Conservation (phyloP, 2,888 invertebrate genomes). For the Ceriagrion tenellum region DNA sequence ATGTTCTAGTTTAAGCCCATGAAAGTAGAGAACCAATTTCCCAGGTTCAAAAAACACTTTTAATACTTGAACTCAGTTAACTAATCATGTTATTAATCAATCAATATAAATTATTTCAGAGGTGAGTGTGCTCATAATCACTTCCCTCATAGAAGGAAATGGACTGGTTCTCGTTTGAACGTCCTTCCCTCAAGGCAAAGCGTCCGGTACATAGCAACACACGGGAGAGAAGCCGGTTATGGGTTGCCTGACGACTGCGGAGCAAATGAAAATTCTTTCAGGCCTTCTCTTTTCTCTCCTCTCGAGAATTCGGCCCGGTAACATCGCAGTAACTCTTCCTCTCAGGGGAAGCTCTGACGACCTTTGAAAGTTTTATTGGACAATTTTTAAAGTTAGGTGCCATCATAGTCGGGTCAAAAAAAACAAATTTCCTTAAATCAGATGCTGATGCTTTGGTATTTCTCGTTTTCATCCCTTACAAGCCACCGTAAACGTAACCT, state of each 20-base stretch:
- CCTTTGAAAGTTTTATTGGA: background rate
- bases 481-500: background rate
- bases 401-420: background rate
- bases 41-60: too few relatives aligned
- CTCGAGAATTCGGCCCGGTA: background rate
- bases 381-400: background rate
- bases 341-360: background rate
- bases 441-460: background rate
- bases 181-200: background rate
- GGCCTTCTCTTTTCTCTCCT: background rate
- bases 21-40: too few relatives aligned
- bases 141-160: background rate
- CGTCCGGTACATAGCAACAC: background rate
- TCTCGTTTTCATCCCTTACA: background rate
- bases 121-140: too few relatives aligned
- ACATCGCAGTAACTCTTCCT: background rate
- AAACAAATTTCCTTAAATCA: background rate
- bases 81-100: too few relatives aligned
- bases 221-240: too few relatives aligned
- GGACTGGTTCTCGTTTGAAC: background rate
- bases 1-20: too few relatives aligned
- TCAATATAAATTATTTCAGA: too few relatives aligned
- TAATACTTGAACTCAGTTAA: too few relatives aligned
- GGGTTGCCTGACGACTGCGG: too few relatives aligned
- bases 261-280: background rate